Base-by-base conservation (phyloP, 2,113 vertebrate genomes). In the Myotis davidii region DNA sequence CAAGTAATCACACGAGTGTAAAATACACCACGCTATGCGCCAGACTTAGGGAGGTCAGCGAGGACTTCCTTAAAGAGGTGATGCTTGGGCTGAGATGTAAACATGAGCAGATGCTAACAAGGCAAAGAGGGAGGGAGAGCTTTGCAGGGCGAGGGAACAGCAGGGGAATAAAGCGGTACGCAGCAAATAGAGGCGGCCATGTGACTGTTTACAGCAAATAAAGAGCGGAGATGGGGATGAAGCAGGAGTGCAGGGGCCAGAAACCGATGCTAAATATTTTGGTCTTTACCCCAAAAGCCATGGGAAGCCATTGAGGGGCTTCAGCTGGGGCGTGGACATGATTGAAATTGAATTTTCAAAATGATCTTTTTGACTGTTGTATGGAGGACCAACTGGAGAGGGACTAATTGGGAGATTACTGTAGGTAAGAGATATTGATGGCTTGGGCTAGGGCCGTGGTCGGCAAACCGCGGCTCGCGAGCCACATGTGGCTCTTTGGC, bases 11-110 rank as follows among this genome's bases (percentile, higher is more conserved):
- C 2, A 54, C 27, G 77, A 74, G 90, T 87, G 18, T 74, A 84
- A 90, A 83, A 78, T 50, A 65, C 1, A 16, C 69, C 37, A 79
- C 42, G n/a, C 64, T 95, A 8, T 48, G 83, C 61, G n/a, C 25
- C 74, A 91, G 78, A 27, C 3, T 87, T 70, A 78, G 79, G 34
- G n/a, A 73, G 34, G 14, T 78, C 32, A 88, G 67, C 32, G 52
- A 92, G 59, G 79, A 39, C 50, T 84, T 85, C 56, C 64, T 72
- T 50, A 27, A 94, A 91, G 61, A 86, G 59, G 54, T 50, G 50
- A 81, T 73, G n/a, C 54, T 78, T 67, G 77, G 29, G 73, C 37
- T 88, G 61, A 89, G 25, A n/a, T 59, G 54, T 20, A 67, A 86
- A 73, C 17, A 16, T 32, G 76, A 83, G 52, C 25, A 50, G 32